Conservation (phyloP, 2,113 vertebrate species). For the Chelonoidis abingdonii region DNA sequence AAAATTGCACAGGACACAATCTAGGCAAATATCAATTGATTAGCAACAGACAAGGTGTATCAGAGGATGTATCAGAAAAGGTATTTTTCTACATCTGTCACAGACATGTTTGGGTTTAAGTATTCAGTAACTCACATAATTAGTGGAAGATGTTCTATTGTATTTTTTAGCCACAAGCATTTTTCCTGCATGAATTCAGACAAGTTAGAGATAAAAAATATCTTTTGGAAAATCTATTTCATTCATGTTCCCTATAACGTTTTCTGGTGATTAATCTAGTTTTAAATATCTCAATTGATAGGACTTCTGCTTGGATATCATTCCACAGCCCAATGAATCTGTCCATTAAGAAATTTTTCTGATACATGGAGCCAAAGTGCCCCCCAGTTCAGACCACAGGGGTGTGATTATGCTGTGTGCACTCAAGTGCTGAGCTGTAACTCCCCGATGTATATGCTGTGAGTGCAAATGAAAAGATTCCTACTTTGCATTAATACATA, state of each 20-base stretch:
- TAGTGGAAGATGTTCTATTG: background rate
- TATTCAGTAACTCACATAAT: background rate
- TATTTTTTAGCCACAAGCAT: background rate
- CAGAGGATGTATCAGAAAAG: background rate
- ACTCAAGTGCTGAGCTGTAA: too few relatives aligned
- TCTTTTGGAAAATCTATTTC: background rate
- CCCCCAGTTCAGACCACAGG: too few relatives aligned
- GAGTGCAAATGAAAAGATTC: too few relatives aligned
- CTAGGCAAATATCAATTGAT: background rate
- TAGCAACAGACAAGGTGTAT: background rate
- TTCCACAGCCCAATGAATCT: background rate
- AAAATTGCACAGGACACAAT: too few relatives aligned
- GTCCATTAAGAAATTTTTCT: background rate
- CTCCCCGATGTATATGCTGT: too few relatives aligned
- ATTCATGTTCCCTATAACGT: background rate
- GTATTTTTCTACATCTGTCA: background rate
- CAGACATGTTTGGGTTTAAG: too few relatives aligned
- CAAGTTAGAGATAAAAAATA: background rate
- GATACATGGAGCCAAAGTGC: background rate
- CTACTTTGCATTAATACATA: too few relatives aligned
- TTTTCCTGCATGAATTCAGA: fast-evolving
- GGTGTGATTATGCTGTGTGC: too few relatives aligned
- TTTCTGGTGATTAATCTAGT: background rate
- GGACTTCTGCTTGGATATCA: background rate
- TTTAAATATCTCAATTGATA: background rate